phyloP scores from a whole-genome alignment of 2,113 vertebrate genomes.

The Pavo muticus region DNA sequence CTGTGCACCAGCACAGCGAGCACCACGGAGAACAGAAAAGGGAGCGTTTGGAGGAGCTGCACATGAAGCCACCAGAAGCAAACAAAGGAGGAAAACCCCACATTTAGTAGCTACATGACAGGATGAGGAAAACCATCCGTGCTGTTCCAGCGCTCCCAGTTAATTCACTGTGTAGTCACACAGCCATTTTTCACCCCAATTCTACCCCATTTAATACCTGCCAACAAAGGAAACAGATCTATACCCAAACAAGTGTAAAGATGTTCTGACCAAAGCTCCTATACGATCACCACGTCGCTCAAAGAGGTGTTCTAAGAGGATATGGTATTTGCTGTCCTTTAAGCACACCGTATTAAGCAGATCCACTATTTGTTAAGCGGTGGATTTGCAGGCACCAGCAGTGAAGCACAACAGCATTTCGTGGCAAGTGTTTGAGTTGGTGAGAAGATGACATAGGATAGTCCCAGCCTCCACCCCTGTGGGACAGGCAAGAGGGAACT shows the following conservation, averaged over 20 bases:
- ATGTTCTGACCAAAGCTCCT: neutral
- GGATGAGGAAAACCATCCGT: neutral
- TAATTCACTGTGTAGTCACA: fast-evolving
- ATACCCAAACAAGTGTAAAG: fast-evolving
- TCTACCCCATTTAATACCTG: neutral
- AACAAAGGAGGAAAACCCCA: neutral
- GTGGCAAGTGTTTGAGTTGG: neutral
- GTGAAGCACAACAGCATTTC: neutral
- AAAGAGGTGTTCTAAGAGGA: neutral
- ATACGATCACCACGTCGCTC: neutral
- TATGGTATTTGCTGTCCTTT: neutral
- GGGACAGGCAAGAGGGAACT: neutral
- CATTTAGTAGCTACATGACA: neutral
- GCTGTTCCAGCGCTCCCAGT: neutral
- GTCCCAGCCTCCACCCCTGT: neutral
- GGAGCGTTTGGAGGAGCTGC: neutral
- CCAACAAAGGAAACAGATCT: neutral
- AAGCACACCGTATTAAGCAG: neutral
- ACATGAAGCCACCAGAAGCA: neutral
- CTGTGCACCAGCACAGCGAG: fast-evolving
- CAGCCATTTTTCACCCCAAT: neutral
- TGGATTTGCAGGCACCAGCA: neutral
- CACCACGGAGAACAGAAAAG: fast-evolving
- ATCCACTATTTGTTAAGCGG: neutral
- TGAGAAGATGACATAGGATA: neutral